phyloP scores from a whole-genome alignment of 1,140 invertebrate species.

The Drosophila albomicans region DNA sequence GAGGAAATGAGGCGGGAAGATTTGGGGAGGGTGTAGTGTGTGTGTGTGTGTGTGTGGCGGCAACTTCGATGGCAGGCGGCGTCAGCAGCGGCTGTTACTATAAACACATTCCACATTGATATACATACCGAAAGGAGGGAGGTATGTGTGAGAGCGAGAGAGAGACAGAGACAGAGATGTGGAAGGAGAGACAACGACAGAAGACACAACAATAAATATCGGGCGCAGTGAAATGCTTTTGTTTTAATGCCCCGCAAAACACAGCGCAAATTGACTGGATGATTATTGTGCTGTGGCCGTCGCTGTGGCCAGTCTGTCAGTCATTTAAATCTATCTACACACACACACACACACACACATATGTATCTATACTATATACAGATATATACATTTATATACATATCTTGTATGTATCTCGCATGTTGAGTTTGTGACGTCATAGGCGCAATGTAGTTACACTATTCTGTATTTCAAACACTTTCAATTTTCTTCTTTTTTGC shows the following conservation, averaged over 20 bases:
- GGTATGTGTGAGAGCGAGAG: background rate
- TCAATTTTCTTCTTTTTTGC: conserved; percentile 25
- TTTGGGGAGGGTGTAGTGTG: background rate
- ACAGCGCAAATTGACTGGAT: conserved; percentile 81
- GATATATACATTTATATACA: conserved; percentile 6
- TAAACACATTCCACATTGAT: conserved; percentile 73
- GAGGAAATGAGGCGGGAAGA: background rate
- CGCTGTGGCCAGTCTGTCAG: conserved; percentile 29
- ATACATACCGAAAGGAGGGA: conserved; percentile 26
- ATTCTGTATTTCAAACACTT: conserved; percentile 16
- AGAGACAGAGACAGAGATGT: background rate
- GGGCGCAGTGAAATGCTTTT: conserved; percentile 78
- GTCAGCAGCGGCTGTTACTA: conserved; percentile 46
- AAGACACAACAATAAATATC: conserved; percentile 71
- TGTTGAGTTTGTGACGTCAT: conserved; percentile 44
- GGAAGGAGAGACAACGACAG: background rate
- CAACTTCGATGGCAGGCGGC: conserved; percentile 38
- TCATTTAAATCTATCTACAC: conserved; percentile 22
- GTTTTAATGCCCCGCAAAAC: conserved; percentile 82
- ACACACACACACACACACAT: no score
- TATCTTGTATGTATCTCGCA: conserved; percentile 32
- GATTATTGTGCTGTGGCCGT: conserved; percentile 61
- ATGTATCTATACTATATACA: conserved; percentile 10
- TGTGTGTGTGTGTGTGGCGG: conserved; percentile 1
- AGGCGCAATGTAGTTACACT: conserved; percentile 10